phyloP scores from a whole-genome alignment of 2,113 vertebrate genomes.

The Oreochromis niloticus region DNA sequence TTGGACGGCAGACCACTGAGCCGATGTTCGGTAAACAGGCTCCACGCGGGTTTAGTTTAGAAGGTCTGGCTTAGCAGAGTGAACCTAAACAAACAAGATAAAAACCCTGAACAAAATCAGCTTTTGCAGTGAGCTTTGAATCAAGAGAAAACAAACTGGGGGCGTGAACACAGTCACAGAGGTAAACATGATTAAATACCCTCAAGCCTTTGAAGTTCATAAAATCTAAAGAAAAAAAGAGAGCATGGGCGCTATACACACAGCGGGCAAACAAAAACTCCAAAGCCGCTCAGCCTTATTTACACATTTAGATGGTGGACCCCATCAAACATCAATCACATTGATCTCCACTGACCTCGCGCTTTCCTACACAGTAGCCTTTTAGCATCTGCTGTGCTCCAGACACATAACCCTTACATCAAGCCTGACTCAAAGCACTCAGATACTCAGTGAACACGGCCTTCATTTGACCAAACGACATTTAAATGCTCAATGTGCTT shows the following conservation, averaged over 20 bases:
- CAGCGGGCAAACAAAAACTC: background rate
- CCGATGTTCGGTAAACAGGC: background rate
- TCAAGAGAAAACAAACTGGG: background rate
- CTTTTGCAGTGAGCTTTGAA: conserved; percentile 10
- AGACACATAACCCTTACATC: background rate
- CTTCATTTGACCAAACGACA: background rate
- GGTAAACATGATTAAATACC: conserved; percentile 10
- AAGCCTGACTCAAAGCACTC: background rate
- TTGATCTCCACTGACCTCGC: conserved; percentile 20
- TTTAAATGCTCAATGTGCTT: background rate
- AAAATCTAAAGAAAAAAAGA: background rate
- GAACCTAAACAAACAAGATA: conserved; percentile 47
- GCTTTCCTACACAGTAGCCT: background rate
- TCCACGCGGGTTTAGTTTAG: background rate
- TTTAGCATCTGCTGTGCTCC: background rate
- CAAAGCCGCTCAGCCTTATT: background rate
- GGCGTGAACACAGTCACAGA: background rate
- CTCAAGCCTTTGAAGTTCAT: background rate
- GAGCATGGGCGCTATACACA: too few species aligned
- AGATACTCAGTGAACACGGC: background rate
- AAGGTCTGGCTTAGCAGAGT: background rate
- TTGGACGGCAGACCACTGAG: background rate
- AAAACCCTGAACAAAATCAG: conserved; percentile 22
- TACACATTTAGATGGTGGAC: background rate
- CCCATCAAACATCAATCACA: conserved; percentile 8